Conservation (phyloP, 1,140 invertebrate species). For the Hyles euphorbiae region DNA sequence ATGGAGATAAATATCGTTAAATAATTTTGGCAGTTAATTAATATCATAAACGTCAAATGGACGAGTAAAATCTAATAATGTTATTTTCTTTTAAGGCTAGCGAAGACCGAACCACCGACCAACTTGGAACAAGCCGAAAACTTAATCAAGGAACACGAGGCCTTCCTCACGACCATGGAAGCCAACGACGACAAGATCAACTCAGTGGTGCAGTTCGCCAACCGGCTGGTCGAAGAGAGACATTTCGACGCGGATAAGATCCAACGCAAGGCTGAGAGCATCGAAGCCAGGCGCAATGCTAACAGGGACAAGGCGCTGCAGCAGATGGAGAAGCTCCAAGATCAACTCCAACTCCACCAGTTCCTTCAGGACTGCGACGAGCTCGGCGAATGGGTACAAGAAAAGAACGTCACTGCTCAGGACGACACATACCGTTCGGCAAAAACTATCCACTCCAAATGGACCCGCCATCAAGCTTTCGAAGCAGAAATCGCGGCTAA, state of each 20-base stretch:
- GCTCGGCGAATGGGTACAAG: slow-evolving; percentile 98
- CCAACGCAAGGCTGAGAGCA: slow-evolving; percentile 95
- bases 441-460: slow-evolving; percentile 99
- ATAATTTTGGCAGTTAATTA: no score
- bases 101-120: slow-evolving; percentile 95
- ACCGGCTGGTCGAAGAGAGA: slow-evolving; percentile 90
- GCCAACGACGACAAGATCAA: slow-evolving; percentile 99
- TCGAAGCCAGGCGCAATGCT: slow-evolving; percentile 90
- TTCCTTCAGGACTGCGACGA: slow-evolving; percentile 99
- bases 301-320: slow-evolving; percentile 94
- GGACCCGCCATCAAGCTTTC: slow-evolving; percentile 99
- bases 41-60: no score
- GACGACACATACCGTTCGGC: slow-evolving; percentile 98
- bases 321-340: slow-evolving; percentile 94
- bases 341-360: slow-evolving; percentile 95
- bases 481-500: slow-evolving; percentile 99
- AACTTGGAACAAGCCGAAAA: slow-evolving; percentile 98
- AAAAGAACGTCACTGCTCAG: slow-evolving; percentile 98
- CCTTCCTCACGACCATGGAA: slow-evolving; percentile 99
- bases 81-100: slow-evolving; percentile 56
- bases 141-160: slow-evolving; percentile 97
- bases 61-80: background rate
- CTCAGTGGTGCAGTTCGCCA: slow-evolving; percentile 94
- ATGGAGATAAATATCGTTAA: no score
- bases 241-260: slow-evolving; percentile 97